Base-by-base conservation (phyloP, 2,888 invertebrate genomes). In the Pollenia amentaria region DNA sequence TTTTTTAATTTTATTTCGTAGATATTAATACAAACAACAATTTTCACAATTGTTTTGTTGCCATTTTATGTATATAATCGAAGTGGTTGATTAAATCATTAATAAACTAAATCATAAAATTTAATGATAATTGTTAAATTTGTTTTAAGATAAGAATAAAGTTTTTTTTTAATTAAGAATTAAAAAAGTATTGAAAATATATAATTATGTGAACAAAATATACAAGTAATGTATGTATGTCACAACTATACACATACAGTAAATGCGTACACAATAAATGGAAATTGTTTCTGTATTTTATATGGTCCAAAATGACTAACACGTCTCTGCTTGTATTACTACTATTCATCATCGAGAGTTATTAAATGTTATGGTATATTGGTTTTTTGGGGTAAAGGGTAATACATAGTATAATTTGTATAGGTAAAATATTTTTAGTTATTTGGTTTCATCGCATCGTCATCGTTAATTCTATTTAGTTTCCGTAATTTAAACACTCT, bases 1-100 rank as follows among this genome's bases (percentile, higher is more conserved):
- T 21, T 48, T n/a, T 40, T 72, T 21, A 21, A 55, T 46, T 84
- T 79, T 84, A 79, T 84, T 84, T 79, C 51, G 44, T 38, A 60
- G 29, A n/a, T 84, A 57, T 75, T 51, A 60, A 38, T 65, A 60
- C 72, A 73, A 44, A 73, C 78, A 65, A 78, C 72, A 84, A 78
- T 51, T 65, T 48, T 46, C 46, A 57, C 64, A 77, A 83, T 70
- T 65, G 53, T 64, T 64, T 64, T 77, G 60, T 69, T 40, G 16
- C 42, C 69, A 55, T 83, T 65, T 18, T 51, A 55, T 42, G 40
- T 48, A 53, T 51, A 18, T 48, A 40, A 64, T 62, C 4, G n/a
- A 44, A 82, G 51, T 53, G 18, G n/a, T 65, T 51, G 18, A 64
- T 78, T 9, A 65, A 72, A 72, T 72, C 29, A 65, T 72, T 65